Base-by-base conservation (phyloP, 2,113 vertebrate genomes). In the Pristiophorus japonicus region DNA sequence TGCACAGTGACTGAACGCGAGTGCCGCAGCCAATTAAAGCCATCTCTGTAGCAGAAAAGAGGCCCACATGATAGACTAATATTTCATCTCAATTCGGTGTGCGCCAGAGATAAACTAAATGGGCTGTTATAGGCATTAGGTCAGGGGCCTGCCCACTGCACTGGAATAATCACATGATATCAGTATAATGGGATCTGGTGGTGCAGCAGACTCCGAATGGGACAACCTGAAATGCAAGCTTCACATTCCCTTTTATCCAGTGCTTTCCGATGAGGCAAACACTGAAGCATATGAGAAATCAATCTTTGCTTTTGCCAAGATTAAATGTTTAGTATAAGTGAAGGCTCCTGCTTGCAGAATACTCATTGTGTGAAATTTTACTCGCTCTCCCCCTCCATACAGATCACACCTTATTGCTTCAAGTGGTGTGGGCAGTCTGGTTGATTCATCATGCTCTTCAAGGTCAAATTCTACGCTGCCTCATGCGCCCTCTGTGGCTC, bases 101-200 rank as follows among this genome's bases (percentile, higher is more conserved):
- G 27, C 66, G n/a, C 18, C 4, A 30, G 65, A 47, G 65, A 73
- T 73, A 45, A 94, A 38, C 42, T 70, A 94, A 70, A 4, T 34
- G 27, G 63, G 10, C 42, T 27, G 66, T 63, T 70, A 51, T 47
- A 34, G 45, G 65, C 65, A 94, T 24, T 1, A 5, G 65, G 66
- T 94, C 93, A 94, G 45, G 30, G 14, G 27, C 66, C 22, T 94
- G 42, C 45, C 22, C 66, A 8, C 27, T 94, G 42, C 65, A 70
- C 66, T 94, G 66, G 93, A 94, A 94, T 94, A 94, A 94, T 70
- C 93, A 34, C 65, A 94, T 70, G 93, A 51, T 94, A 94, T 94
- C 93, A 73, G 66, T 94, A 70, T 34, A 73, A 94, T 34, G 92
- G 38, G 38, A 94, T 45, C 88, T 59, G 88, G 88, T 62, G 88